A percentile compares a stretch with the other conserved stretches of the same genome.
Evolutionary conservation across 2,888 invertebrate species (phyloP).

Genomic region (Eumacrocentrus americanus): DNA sequence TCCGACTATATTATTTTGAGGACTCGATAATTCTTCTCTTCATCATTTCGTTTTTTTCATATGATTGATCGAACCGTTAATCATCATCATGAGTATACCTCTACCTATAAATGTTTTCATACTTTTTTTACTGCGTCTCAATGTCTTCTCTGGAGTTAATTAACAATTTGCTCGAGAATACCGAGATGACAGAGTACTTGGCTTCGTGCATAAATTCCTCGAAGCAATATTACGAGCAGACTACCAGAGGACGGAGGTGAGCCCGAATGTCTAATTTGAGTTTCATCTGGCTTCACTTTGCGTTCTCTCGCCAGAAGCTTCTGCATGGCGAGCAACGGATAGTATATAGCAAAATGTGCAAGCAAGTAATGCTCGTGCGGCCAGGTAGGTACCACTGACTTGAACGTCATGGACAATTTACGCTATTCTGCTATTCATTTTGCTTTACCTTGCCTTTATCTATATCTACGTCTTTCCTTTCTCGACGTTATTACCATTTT

Average conservation of each 20-base stretch:
- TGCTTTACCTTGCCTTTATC: constrained; percentile 19
- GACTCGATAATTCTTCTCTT: neutral
- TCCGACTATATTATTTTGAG: neutral
- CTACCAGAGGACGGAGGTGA: neutral
- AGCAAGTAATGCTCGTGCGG: neutral
- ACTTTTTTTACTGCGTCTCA: too few relatives aligned
- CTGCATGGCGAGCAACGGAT: neutral
- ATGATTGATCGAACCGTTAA: neutral
- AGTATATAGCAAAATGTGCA: neutral
- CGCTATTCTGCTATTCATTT: constrained; percentile 27
- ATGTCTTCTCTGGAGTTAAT: too few relatives aligned
- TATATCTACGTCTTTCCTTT: neutral
- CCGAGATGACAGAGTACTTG: neutral
- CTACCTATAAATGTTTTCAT: too few relatives aligned
- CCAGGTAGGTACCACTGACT: neutral
- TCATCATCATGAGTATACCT: too few relatives aligned
- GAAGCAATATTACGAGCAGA: neutral
- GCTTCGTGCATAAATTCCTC: neutral
- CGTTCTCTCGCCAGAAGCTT: too few relatives aligned
- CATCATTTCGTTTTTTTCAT: neutral
- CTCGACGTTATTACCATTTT: neutral
- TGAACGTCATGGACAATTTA: constrained; percentile 32
- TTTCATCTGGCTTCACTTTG: neutral
- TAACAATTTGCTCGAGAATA: neutral
- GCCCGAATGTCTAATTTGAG: neutral